Base-by-base conservation (phyloP, 2,888 invertebrate species). In the Plemyria rubiginata region DNA sequence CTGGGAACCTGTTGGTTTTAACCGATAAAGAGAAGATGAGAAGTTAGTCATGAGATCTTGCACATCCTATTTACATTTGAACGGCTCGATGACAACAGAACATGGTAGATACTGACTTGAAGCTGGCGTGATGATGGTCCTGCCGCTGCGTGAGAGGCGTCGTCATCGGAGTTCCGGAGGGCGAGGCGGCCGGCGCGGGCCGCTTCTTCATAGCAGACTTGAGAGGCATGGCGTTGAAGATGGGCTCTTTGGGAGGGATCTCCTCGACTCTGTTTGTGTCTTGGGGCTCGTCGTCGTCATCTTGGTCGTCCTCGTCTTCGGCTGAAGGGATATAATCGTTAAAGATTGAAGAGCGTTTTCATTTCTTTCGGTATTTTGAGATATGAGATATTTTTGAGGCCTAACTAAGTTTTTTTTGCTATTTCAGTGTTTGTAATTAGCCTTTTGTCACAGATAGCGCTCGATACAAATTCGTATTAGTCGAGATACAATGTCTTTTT, bases 221-320 rank as follows among this genome's bases (percentile, higher is more conserved):
- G 66, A 98, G 94, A 70, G 98, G 98, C 94, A 97, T 95, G 72
- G 98, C 98, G 91, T 97, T 96, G 90, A 97, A 96, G 81, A 96
- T 96, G 46, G 98, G 98, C 93, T 98, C 98, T 90, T 98, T 97
- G 63, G 98, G 97, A 74, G 97, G 98, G 78, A 98, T 97, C 92
- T 98, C 97, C 87, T 98, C 98, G 67, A 98, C 96, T 71, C 97
- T 94, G 61, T 95, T 95, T 62, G 97, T 97, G 88, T 98, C 97
- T 76, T 92, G 78, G 88, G 92, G 86, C 88, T 92, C 95, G 72
- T 95, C 95, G 65, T 95, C 94, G 65, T 95, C 95, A 52, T 94
- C 95, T 71, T 95, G 95, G 67, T 96, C 94, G 82, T 96, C 96
- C 74, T 92, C 91, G 70, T 92, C 91, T 78, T 92, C 93, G 70